Percentiles rank a stretch among this genome's conserved stretches.
These are phyloP conservation scores for Spisula solida DNA, from an alignment of 2,888 invertebrate species.

Conservation along the genomic window DNA sequence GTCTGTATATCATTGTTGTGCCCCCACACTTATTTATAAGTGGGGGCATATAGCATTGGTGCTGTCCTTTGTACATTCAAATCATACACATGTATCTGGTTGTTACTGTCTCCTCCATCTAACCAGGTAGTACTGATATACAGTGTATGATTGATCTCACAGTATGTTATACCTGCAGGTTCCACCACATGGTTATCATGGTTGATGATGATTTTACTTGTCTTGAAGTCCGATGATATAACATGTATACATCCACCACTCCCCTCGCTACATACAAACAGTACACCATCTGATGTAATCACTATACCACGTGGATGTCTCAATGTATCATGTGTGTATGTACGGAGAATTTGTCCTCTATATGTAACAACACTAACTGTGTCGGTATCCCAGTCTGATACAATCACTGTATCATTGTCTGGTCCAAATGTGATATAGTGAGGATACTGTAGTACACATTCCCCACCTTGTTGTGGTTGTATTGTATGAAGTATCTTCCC, in stretches of 20 bases:
- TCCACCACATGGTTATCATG: neutral
- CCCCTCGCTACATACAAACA: conserved; percentile 5
- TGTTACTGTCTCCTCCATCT: neutral
- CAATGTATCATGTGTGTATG: neutral
- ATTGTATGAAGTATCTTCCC: neutral
- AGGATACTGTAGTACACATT: neutral
- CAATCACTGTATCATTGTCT: neutral
- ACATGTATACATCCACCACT: neutral
- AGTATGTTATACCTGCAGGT: neutral
- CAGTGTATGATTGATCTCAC: neutral
- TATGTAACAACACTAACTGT: neutral
- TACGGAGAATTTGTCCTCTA: neutral
- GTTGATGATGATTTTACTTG: neutral
- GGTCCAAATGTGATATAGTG: neutral
- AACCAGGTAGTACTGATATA: neutral
- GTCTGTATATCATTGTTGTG: no score
- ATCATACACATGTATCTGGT: neutral
- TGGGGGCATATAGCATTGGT: no score
- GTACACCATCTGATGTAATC: neutral
- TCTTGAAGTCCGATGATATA: conserved; percentile 18
- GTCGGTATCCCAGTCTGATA: neutral
- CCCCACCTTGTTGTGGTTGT: neutral
- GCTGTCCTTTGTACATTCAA: neutral
- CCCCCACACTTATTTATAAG: no score
- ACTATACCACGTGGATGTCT: neutral